Evolutionary conservation across 2,797 vertebrate genomes (phyloP), one percentile per base, ranked within the genome.

Genomic region (Oreortyx pictus): DNA sequence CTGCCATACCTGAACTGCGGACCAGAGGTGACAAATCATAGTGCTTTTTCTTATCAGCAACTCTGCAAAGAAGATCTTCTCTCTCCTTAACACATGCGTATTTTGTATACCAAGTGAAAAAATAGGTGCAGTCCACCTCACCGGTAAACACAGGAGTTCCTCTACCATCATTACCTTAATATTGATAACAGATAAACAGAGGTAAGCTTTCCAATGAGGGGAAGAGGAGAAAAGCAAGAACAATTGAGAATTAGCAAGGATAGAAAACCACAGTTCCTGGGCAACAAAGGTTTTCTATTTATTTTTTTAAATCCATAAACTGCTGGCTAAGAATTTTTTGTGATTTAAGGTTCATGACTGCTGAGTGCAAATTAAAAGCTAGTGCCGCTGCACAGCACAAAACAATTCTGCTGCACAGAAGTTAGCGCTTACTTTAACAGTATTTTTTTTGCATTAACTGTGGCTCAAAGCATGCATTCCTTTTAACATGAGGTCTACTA

Each of bases 91-190:
- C 77, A 27, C 99, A 99, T 2, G 99, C 99, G 0, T 98, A 98
- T 11, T 97, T 96, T 0, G 99, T 99, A 79, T 98, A 97, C 99
- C 99, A 99, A 23, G 98, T 97, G 27, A 99, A 99, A 95, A 98
- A 98, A 94, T 99, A 99, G 0, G 99, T 99, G 96, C 99, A 99
- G 96, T 99, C 99, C 0, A 98, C 98, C 97, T 99, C 99, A 8
- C 98, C 98, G 0, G 97, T 95, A 61, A 99, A 99, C 17, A 98
- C 97, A 1, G 99, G 99, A 17, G 8, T 31, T 31, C 99, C 99
- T 61, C 83, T 97, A 6, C 98, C 99, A 17, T 97, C 82, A 4
- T 98, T 96, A 25, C 92, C 99, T 99, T 92, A 31, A 89, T 13
- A 74, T 4, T 33, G 47, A 72, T 95, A 77, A 79, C 4, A 56